Evolutionary conservation across 2,888 invertebrate species (phyloP).

Genomic region (Cryptosula pallasiana): DNA sequence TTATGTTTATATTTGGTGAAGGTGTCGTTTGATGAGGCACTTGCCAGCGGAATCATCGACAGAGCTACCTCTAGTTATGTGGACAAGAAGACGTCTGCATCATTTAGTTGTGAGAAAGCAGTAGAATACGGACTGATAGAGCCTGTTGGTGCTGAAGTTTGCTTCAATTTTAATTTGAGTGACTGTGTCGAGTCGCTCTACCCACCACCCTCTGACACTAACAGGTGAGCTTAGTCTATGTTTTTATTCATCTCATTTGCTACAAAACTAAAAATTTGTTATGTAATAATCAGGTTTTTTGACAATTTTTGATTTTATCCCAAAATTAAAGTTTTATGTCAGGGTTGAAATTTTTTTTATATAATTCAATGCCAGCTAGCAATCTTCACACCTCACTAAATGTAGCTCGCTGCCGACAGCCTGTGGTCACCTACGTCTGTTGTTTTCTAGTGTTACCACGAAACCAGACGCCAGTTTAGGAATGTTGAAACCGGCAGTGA

Average conservation of each 20-base stretch:
- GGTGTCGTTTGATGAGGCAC: slow-evolving; percentile 75
- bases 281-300: too few relatives aligned
- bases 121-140: not conserved
- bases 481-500: not conserved
- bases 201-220: not conserved
- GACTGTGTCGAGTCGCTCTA: slow-evolving; percentile 2
- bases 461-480: not conserved
- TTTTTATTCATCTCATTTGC: too few relatives aligned
- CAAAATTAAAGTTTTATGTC: too few relatives aligned
- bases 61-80: slow-evolving; percentile 76
- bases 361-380: too few relatives aligned
- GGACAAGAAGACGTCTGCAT: not conserved
- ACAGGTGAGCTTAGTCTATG: not conserved
- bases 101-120: slow-evolving; percentile 5
- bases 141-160: not conserved
- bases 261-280: too few relatives aligned
- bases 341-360: too few relatives aligned
- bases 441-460: not conserved
- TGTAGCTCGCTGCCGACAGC: too few relatives aligned
- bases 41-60: slow-evolving; percentile 71
- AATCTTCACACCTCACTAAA: too few relatives aligned
- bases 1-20: too few relatives aligned
- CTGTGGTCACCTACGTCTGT: not conserved
- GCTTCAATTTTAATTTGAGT: not conserved
- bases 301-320: too few relatives aligned